Conservation (phyloP, 2,797 vertebrate genomes). For the Alouatta caraya region DNA sequence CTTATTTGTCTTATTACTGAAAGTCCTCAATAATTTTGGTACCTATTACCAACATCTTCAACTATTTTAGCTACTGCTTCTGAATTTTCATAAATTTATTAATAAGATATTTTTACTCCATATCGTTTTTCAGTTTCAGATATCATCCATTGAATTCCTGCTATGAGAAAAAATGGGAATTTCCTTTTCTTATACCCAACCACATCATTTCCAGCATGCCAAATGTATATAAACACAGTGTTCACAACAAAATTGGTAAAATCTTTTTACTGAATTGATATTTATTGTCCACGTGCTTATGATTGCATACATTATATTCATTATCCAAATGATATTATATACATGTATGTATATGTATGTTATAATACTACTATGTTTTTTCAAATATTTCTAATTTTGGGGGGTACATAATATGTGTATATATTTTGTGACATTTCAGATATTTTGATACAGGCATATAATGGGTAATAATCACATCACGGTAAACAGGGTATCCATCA, state of each 20-base stretch:
- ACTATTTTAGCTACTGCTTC: background rate
- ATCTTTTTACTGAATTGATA: background rate
- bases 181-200: background rate
- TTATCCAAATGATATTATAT: background rate
- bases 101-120: background rate
- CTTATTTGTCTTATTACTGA: background rate
- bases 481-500: background rate
- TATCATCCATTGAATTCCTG: background rate
- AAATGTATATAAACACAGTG: background rate
- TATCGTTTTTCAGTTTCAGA: background rate
- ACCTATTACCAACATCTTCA: background rate
- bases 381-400: background rate
- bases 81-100: background rate
- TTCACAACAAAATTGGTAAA: background rate
- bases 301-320: background rate
- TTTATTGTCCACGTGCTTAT: background rate
- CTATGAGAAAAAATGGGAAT: background rate
- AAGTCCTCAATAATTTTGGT: background rate
- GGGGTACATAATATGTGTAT: background rate
- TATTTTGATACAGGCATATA: background rate
- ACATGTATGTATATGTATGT: background rate
- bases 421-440: background rate
- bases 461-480: background rate
- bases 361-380: background rate
- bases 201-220: background rate